Percentiles rank a stretch among this genome's conserved stretches.
These are phyloP conservation scores for Diplosoma virens DNA, from an alignment of 23 tunicate species.

Conservation along the genomic window DNA sequence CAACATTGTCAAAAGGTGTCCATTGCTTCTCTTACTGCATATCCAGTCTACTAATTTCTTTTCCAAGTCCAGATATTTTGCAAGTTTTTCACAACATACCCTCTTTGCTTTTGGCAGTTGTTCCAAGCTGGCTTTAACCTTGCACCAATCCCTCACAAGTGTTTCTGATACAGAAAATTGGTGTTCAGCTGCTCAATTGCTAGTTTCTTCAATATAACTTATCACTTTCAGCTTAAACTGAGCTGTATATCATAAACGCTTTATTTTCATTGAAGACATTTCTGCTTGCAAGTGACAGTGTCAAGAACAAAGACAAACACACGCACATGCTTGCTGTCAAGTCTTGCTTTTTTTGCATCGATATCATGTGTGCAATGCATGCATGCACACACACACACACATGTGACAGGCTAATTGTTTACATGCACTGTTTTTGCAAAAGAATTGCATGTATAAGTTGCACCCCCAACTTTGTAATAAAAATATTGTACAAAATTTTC, in stretches of 20 bases:
- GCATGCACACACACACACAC: too few species aligned
- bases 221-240: background rate
- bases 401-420: too few species aligned
- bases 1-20: background rate
- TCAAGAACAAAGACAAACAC: too few species aligned
- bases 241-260: background rate
- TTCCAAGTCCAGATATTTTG: background rate
- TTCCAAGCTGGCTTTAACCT: background rate
- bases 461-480: too few species aligned
- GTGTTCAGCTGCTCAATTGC: background rate
- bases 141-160: background rate
- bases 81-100: background rate
- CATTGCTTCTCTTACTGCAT: background rate
- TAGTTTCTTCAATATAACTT: background rate
- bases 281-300: too few species aligned
- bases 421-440: too few species aligned
- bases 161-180: background rate
- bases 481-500: too few species aligned
- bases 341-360: too few species aligned
- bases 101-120: background rate
- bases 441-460: too few species aligned
- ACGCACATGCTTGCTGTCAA: too few species aligned
- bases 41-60: background rate
- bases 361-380: too few species aligned
- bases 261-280: background rate